Evolutionary conservation across 2,113 vertebrate species (phyloP), one percentile per base, ranked within the genome.

Genomic region (Sardina pilchardus): DNA sequence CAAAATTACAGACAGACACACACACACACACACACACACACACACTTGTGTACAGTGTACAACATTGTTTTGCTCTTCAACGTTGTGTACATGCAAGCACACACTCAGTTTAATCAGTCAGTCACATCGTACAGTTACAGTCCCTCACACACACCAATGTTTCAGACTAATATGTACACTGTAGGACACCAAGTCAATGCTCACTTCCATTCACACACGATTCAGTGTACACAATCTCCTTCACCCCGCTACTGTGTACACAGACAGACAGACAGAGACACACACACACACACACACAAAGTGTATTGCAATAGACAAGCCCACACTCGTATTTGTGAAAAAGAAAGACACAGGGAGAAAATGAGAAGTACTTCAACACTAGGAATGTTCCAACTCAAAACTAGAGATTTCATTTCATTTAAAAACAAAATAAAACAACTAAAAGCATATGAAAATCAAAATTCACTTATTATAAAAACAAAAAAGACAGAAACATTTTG

Each of bases 311-410:
- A 7, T n/a, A 26, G 8, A 26, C 59, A 71, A 34, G 26, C 26
- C 19, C 53, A 59, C 53, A 59, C 53, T 24, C 5, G 78, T 87
- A 87, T 86, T 86, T 89, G 89, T 63, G 82, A 89, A 85, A 90
- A 83, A 83, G 90, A n/a, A 87, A 84, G 53, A 86, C 80, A 82
- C 88, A 90, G 88, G 84, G 87, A 34, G 9, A 63, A 83, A 91
- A 90, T 87, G 81, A 88, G 81, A 89, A 87, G 48, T 84, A 94
- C 84, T 89, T 85, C 91, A 90, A 91, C 87, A 94, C 86, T 88
- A 89, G 92, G 92, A 95, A 93, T 93, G 91, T 90, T 92, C 82
- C 42, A 88, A 90, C 91, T 90, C 71, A 83, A 71, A 71, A 88
- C 88, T 34, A 24, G 80, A 84, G n/a, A 50, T 89, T 45, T 30